phyloP scores from a whole-genome alignment of 2,888 invertebrate species.

The Leucoptera coffeella region DNA sequence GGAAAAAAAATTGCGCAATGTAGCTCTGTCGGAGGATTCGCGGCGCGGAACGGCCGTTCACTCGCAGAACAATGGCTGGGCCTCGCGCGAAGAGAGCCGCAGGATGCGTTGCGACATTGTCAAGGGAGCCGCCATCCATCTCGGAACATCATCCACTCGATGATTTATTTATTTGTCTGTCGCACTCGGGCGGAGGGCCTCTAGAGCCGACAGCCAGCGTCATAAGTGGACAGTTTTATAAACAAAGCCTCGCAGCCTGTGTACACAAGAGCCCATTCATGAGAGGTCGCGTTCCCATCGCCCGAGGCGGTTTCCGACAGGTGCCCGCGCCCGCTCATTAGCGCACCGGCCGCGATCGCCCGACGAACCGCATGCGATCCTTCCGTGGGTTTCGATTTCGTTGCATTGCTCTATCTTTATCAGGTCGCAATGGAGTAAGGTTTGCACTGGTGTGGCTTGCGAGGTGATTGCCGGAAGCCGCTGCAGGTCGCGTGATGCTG shows the following conservation, averaged over 20 bases:
- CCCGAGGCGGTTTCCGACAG: constrained; percentile 16
- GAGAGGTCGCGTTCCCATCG: constrained; percentile 33
- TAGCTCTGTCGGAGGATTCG: constrained; percentile 15
- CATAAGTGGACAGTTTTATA: constrained; percentile 49
- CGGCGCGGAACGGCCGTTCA: constrained; percentile 18
- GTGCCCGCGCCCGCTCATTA: constrained; percentile 15
- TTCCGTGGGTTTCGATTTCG: constrained; percentile 24
- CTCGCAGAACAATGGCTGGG: constrained; percentile 22
- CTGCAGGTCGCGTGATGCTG: constrained; percentile 26
- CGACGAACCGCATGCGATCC: constrained; percentile 14
- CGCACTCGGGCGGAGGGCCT: constrained; percentile 3
- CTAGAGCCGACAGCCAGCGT: too few species aligned
- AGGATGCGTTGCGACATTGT: too few species aligned
- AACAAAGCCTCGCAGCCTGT: constrained; percentile 32
- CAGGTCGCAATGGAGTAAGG: too few species aligned
- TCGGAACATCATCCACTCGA: too few species aligned
- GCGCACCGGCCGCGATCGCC: constrained; percentile 13
- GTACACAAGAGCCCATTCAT: constrained; percentile 36
- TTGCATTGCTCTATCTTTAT: too few species aligned
- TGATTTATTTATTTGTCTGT: too few species aligned
- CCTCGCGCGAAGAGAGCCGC: too few species aligned
- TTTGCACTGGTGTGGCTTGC: too few species aligned
- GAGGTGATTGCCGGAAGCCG: constrained; percentile 14
- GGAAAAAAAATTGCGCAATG: constrained; percentile 21
- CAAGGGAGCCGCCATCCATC: too few species aligned